phyloP scores from a whole-genome alignment of 1,140 invertebrate species.

The Laodelphax striatellus region DNA sequence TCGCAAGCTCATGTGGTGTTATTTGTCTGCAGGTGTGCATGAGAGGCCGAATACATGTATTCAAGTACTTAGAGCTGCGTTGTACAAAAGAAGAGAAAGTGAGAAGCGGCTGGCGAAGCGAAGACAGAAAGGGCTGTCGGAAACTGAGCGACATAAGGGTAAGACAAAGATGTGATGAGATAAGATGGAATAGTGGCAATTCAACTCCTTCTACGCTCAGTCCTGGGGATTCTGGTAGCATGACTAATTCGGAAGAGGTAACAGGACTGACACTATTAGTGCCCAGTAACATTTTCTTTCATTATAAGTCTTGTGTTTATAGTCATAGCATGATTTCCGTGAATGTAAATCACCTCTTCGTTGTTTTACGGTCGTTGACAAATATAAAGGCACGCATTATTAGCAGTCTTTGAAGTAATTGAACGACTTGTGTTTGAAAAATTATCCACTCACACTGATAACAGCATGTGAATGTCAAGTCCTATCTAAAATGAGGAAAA shows the following conservation, averaged over 20 bases:
- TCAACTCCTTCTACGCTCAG: slow-evolving; percentile 49
- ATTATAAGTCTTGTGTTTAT: no score
- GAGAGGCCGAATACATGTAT: slow-evolving; percentile 83
- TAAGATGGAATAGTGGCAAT: slow-evolving; percentile 28
- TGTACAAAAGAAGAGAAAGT: slow-evolving; percentile 29
- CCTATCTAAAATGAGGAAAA: background rate
- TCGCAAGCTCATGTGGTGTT: background rate
- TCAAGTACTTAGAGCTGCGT: slow-evolving; percentile 82
- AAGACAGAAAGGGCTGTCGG: slow-evolving; percentile 34
- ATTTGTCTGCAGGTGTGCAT: slow-evolving; percentile 62
- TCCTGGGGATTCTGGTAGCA: slow-evolving; percentile 36
- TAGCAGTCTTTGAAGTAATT: no score
- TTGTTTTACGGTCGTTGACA: no score
- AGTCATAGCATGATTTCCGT: no score
- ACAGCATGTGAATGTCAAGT: no score
- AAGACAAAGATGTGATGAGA: background rate
- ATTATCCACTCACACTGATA: no score
- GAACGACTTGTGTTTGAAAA: no score
- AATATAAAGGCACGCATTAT: no score
- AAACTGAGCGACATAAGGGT: slow-evolving; percentile 37
- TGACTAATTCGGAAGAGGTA: slow-evolving; percentile 32
- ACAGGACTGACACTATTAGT: no score
- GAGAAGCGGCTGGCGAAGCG: slow-evolving; percentile 28
- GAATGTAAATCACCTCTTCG: no score
- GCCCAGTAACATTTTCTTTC: no score